Conservation (phyloP, 1,140 invertebrate species). For the Laodelphax striatellus region DNA sequence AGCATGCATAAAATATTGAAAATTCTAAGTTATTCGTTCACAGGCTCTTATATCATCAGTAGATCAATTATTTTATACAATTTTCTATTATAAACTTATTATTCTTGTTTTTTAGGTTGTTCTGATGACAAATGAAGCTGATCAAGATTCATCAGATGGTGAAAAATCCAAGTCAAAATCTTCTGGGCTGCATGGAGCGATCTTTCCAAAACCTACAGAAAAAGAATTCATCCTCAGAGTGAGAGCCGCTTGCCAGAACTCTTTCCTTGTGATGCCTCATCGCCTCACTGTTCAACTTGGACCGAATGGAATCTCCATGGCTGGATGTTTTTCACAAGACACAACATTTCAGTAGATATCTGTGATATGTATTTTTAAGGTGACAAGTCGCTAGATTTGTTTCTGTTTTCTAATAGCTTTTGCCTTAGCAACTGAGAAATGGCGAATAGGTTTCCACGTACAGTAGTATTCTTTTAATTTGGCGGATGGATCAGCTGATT, state of each 20-base stretch:
- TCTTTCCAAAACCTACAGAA: conserved; percentile 15
- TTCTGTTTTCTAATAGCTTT: no score
- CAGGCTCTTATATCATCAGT: no score
- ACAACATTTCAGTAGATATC: conserved; percentile 15
- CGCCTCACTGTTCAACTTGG: conserved; percentile 13
- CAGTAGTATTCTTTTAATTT: no score
- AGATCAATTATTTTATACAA: background rate
- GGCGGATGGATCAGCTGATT: no score
- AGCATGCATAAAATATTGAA: no score
- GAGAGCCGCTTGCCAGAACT: conserved; percentile 13
- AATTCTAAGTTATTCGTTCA: no score
- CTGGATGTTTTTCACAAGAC: conserved; percentile 19
- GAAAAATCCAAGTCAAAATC: conserved; percentile 7
- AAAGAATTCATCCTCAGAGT: conserved; percentile 20
- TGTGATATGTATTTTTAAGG: no score
- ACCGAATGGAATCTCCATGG: conserved; percentile 17
- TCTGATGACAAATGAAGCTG: conserved; percentile 10
- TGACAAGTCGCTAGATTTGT: no score
- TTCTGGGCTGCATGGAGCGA: background rate
- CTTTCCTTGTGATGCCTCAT: conserved; percentile 17
- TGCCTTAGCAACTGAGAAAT: no score
- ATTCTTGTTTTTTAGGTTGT: conserved; percentile 10
- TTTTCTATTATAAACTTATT: background rate
- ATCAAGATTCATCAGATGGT: background rate
- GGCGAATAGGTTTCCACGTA: no score